These are phyloP conservation scores for Cheilosia vulpina DNA, from an alignment of 2,888 invertebrate species.

Conservation along the genomic window DNA sequence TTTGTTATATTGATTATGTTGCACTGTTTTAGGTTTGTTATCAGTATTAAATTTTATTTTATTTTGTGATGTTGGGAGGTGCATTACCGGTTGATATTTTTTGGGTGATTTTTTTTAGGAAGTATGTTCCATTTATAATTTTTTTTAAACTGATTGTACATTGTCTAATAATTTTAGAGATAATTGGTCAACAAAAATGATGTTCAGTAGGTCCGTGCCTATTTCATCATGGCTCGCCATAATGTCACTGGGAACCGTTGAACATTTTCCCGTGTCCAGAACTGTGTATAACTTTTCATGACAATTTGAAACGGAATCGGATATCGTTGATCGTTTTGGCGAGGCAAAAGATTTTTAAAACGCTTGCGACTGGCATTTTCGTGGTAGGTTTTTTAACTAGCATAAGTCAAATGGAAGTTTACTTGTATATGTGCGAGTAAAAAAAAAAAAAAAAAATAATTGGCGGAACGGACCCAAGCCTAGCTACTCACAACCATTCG, in stretches of 20 bases:
- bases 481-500: too few species aligned
- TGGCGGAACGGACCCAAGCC: too few species aligned
- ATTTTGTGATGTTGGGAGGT: background rate
- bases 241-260: conserved; percentile 65
- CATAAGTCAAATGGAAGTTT: background rate
- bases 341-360: background rate
- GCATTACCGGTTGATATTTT: background rate
- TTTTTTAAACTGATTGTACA: too few species aligned
- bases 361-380: background rate
- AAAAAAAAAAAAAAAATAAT: too few species aligned
- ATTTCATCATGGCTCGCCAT: conserved; percentile 16
- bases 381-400: background rate
- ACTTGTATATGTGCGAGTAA: too few species aligned
- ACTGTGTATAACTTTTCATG: conserved; percentile 65
- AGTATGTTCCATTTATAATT: too few species aligned
- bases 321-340: conserved; percentile 19
- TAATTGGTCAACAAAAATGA: too few species aligned
- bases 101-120: background rate
- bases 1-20: conserved; percentile 30
- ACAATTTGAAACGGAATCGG: conserved; percentile 52
- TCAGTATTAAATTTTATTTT: background rate
- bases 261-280: conserved; percentile 30
- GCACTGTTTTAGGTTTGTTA: conserved; percentile 21
- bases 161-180: too few species aligned
- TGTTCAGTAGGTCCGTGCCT: too few species aligned